Conservation (phyloP, 2,888 invertebrate genomes). For the Arge pagana region DNA sequence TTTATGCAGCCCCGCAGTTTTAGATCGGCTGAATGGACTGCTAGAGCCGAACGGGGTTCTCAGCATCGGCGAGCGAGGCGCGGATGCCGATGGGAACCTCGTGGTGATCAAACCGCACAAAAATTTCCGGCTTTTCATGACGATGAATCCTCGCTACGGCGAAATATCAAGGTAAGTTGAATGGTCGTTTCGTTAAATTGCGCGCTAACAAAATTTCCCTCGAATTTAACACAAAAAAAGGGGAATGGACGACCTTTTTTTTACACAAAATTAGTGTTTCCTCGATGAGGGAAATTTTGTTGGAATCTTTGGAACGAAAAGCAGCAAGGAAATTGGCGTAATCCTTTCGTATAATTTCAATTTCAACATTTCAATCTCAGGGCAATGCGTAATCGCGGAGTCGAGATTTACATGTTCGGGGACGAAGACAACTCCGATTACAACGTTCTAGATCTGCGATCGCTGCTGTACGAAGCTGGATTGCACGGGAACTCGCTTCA, state of each 20-base stretch:
- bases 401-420: conserved; percentile 78
- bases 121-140: conserved; percentile 91
- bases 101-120: conserved; percentile 81
- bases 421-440: conserved; percentile 42
- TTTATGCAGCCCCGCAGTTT: conserved; percentile 92
- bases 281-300: conserved; percentile 10
- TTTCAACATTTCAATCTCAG: conserved; percentile 56
- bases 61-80: conserved; percentile 89
- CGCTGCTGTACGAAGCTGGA: conserved; percentile 62
- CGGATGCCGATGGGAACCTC: conserved; percentile 70
- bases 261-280: too few relatives aligned
- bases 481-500: conserved; percentile 56
- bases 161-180: conserved; percentile 81
- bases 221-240: not conserved
- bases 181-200: not conserved
- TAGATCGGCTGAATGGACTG: conserved; percentile 94
- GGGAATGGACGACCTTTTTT: conserved; percentile 18
- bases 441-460: conserved; percentile 59
- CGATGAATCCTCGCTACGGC: conserved; percentile 93
- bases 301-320: too few relatives aligned
- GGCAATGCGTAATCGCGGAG: conserved; percentile 97
- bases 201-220: not conserved
- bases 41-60: conserved; percentile 92
- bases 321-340: too few relatives aligned
- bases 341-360: conserved; percentile 2